Evolutionary conservation across 2,888 invertebrate genomes (phyloP).

Genomic region (Andrena bucephala): DNA sequence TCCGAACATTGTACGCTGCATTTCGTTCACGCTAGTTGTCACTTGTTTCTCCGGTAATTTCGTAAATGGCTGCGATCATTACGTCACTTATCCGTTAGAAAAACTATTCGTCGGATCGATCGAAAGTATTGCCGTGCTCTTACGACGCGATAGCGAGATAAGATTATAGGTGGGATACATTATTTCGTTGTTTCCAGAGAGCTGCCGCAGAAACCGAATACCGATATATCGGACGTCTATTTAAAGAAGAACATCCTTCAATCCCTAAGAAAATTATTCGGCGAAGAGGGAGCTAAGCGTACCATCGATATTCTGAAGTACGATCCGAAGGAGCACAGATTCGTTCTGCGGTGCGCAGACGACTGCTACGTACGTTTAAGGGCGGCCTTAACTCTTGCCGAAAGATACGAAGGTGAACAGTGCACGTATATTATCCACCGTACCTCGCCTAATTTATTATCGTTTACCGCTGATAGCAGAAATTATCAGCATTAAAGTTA

Average conservation of each 20-base stretch:
- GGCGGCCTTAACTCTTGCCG: slow-evolving; percentile 87
- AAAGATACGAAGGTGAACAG: slow-evolving; percentile 84
- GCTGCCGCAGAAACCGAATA: slow-evolving; percentile 82
- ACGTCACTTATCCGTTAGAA: background rate
- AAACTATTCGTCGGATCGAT: background rate
- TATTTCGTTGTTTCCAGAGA: slow-evolving; percentile 84
- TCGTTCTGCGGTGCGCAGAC: slow-evolving; percentile 86
- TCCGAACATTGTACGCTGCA: background rate
- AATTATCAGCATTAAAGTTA: slow-evolving; percentile 74
- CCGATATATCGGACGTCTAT: slow-evolving; percentile 85
- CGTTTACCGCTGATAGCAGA: slow-evolving; percentile 78
- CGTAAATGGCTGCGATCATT: background rate
- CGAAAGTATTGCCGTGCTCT: background rate
- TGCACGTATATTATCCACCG: slow-evolving; percentile 87
- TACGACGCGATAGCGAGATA: background rate
- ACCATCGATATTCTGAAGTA: slow-evolving; percentile 88
- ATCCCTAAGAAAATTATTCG: slow-evolving; percentile 43
- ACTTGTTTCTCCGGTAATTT: background rate
- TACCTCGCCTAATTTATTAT: slow-evolving; percentile 85
- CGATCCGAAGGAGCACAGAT: slow-evolving; percentile 84
- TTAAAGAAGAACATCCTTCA: slow-evolving; percentile 87
- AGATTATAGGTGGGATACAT: background rate
- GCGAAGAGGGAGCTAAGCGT: slow-evolving; percentile 74
- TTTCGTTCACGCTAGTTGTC: background rate
- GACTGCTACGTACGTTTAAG: slow-evolving; percentile 87